phyloP scores from a whole-genome alignment of 2,797 vertebrate species.

The Naso thynnoides region DNA sequence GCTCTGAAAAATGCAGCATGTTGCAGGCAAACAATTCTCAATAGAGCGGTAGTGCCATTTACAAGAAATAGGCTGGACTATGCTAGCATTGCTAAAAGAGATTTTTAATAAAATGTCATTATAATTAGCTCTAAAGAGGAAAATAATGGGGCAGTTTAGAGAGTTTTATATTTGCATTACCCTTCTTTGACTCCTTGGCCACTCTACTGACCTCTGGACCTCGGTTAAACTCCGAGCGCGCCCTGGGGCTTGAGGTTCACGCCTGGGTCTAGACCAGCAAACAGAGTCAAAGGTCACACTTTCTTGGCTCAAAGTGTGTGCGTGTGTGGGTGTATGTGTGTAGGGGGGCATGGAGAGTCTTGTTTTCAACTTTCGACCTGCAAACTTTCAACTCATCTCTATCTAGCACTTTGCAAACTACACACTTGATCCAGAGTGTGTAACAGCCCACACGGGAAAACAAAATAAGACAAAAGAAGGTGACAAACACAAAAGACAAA shows the following conservation, averaged over 20 bases:
- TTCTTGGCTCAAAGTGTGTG: constrained; percentile 42
- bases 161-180: constrained; percentile 36
- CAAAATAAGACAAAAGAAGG: too few relatives aligned
- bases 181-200: constrained; percentile 46
- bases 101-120: too few relatives aligned
- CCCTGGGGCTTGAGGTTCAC: constrained; percentile 64
- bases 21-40: too few relatives aligned
- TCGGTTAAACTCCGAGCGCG: constrained; percentile 73
- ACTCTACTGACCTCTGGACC: constrained; percentile 60
- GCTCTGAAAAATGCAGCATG: too few relatives aligned
- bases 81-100: background rate
- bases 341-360: constrained; percentile 7
- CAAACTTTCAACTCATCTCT: too few relatives aligned
- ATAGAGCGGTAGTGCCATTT: background rate
- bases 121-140: background rate
- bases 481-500: too few relatives aligned
- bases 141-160: constrained; percentile 21
- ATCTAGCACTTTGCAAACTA: too few relatives aligned
- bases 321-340: constrained; percentile 23
- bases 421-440: too few relatives aligned
- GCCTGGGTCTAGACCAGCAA: constrained; percentile 72
- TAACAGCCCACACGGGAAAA: too few relatives aligned
- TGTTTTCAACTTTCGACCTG: constrained; percentile 46
- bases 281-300: constrained; percentile 65
- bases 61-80: background rate